Evolutionary conservation across 2,797 vertebrate species (phyloP), one percentile per base, ranked within the genome.

Genomic region (Hapalemur alaotrensis): DNA sequence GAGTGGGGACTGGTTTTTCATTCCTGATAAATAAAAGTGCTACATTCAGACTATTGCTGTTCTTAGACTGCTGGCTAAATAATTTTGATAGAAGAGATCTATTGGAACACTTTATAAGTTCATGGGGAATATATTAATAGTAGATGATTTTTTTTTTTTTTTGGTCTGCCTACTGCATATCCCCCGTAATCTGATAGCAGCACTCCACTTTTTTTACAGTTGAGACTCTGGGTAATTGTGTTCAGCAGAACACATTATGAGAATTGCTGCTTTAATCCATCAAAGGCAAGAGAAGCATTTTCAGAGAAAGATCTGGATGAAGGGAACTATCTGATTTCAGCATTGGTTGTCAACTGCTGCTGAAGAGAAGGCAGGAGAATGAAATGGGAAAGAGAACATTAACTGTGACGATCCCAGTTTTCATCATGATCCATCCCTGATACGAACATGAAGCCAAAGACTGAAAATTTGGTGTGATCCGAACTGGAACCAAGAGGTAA

Each of bases 11-110:
- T 50, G 35, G 38, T 46, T 95, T 88, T 94, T 88, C 54, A n/a
- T 61, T 92, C 75, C 46, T 28, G 46, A 89, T 92, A 93, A 91
- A 97, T 88, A 95, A 75, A 95, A 93, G 23, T 22, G 28, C 25
- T 65, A 20, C 43, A 79, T 52, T 52, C 38, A 46, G 61, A 48
- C 63, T 32, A 30, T 59, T 50, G 87, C 67, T 82, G 78, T 30
- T 72, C 65, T 94, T 89, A 70, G 73, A 85, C 54, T 46, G 13
- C 73, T 85, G 46, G 75, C 35, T 91, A 90, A 73, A 41, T 75
- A 54, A 76, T 86, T 92, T 87, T 43, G 72, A 89, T 50, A 78
- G 79, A 46, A 89, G 75, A 59, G 20, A 67, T 65, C 20, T 84
- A 95, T 48, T 67, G 65, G n/a, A 84, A 81, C 30, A 76, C 20